Conservation (phyloP, 2,113 vertebrate species). For the Anseranas semipalmata region DNA sequence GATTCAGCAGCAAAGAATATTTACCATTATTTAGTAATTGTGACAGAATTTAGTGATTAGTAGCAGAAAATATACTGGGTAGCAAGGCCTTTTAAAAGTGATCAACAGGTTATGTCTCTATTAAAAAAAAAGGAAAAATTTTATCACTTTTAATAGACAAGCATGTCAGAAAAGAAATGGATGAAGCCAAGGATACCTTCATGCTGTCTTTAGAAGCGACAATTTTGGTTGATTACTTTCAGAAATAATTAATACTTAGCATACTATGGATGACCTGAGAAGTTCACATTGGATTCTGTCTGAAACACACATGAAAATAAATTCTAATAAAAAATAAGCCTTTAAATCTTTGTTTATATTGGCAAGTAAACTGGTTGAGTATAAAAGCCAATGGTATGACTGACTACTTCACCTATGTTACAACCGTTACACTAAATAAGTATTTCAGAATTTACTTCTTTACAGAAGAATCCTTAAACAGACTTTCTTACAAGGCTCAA, state of each 20-base stretch:
- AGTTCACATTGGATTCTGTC: conserved; percentile 31
- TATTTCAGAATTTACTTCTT: conserved; percentile 49
- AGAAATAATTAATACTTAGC: conserved; percentile 22
- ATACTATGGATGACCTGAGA: conserved; percentile 31
- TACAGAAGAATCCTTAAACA: conserved; percentile 46
- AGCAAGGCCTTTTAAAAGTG: not conserved
- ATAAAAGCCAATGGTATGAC: conserved; percentile 50
- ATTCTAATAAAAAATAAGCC: conserved; percentile 33
- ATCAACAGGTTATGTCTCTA: not conserved
- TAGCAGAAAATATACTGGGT: not conserved
- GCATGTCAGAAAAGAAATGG: not conserved
- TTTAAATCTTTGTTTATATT: conserved; percentile 58
- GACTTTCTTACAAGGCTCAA: conserved; percentile 12
- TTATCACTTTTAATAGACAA: not conserved
- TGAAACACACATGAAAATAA: not conserved
- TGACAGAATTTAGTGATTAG: too few relatives aligned
- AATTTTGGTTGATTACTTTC: not conserved
- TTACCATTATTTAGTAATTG: not conserved
- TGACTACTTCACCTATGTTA: conserved; percentile 56
- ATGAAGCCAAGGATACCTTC: not conserved
- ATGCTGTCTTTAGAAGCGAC: not conserved
- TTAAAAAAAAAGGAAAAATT: not conserved
- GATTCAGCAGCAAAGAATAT: conserved; percentile 16
- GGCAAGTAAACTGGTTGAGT: conserved; percentile 32
- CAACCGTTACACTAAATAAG: conserved; percentile 38